phyloP scores from a whole-genome alignment of 2,113 vertebrate genomes.

The Brevimyrus niger region DNA sequence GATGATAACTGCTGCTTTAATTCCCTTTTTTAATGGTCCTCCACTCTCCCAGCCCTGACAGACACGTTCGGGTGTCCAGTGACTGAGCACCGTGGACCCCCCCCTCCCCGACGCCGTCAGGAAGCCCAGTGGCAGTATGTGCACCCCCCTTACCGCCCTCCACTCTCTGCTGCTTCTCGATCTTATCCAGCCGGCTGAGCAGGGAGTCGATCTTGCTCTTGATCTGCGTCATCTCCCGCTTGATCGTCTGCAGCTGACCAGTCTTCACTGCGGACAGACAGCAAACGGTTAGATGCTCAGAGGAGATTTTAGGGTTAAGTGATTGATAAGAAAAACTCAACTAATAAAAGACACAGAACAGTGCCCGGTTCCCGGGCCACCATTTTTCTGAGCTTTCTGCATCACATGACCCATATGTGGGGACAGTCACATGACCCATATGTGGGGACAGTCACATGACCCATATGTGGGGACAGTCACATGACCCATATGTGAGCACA shows the following conservation, averaged over 20 bases:
- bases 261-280: slow-evolving; percentile 79
- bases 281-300: background rate
- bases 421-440: background rate
- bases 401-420: background rate
- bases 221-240: slow-evolving; percentile 97
- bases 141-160: slow-evolving; percentile 72
- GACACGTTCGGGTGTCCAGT: background rate
- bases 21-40: background rate
- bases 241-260: slow-evolving; percentile 95
- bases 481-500: background rate
- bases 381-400: background rate
- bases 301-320: background rate
- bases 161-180: slow-evolving; percentile 93
- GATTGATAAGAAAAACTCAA: background rate
- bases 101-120: background rate
- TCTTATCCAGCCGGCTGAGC: slow-evolving; percentile 96
- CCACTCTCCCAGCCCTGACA: background rate
- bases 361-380: background rate
- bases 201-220: slow-evolving; percentile 99
- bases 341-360: background rate
- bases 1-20: background rate
- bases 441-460: background rate
- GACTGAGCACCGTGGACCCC: background rate
- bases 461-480: background rate
- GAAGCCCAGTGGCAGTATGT: background rate